Conservation (phyloP, 1,140 invertebrate genomes). For the Papilio helenus region DNA sequence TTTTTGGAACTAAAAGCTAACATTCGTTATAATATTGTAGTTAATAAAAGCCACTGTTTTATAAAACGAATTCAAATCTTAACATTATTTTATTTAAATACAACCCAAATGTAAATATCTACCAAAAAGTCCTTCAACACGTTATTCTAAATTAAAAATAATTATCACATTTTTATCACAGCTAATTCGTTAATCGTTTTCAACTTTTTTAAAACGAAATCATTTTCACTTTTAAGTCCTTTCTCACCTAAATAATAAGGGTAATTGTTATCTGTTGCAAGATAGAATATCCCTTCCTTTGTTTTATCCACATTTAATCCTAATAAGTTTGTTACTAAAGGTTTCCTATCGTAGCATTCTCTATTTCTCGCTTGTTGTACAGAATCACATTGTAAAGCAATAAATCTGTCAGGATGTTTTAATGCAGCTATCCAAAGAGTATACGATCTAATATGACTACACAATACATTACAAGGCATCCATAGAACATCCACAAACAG, state of each 20-base stretch:
- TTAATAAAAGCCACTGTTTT: too few species aligned
- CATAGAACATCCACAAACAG: too few species aligned
- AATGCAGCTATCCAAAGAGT: slow-evolving; percentile 60
- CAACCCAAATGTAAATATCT: neutral
- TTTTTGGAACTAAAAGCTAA: neutral
- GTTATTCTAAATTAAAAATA: neutral
- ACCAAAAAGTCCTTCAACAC: neutral
- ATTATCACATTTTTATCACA: slow-evolving; percentile 51
- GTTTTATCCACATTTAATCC: slow-evolving; percentile 57
- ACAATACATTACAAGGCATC: slow-evolving; percentile 57
- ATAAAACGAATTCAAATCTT: too few species aligned
- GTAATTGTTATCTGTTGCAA: slow-evolving; percentile 57
- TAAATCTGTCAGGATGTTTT: slow-evolving; percentile 56
- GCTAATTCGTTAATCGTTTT: slow-evolving; percentile 45
- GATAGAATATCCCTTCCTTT: slow-evolving; percentile 64
- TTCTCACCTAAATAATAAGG: slow-evolving; percentile 63
- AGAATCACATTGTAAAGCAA: slow-evolving; percentile 66
- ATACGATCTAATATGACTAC: slow-evolving; percentile 63
- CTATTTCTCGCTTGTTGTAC: slow-evolving; percentile 64
- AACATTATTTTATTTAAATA: too few species aligned
- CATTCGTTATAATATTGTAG: too few species aligned
- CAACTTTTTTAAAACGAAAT: slow-evolving; percentile 46
- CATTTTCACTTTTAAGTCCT: slow-evolving; percentile 59
- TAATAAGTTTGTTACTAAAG: slow-evolving; percentile 58
- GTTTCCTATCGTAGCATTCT: slow-evolving; percentile 59